Percentiles rank a stretch among this genome's conserved stretches.
Conservation (phyloP, 30 jellyfish, hydroid and myxozoan genomes). For the Aurelia sp. region DNA sequence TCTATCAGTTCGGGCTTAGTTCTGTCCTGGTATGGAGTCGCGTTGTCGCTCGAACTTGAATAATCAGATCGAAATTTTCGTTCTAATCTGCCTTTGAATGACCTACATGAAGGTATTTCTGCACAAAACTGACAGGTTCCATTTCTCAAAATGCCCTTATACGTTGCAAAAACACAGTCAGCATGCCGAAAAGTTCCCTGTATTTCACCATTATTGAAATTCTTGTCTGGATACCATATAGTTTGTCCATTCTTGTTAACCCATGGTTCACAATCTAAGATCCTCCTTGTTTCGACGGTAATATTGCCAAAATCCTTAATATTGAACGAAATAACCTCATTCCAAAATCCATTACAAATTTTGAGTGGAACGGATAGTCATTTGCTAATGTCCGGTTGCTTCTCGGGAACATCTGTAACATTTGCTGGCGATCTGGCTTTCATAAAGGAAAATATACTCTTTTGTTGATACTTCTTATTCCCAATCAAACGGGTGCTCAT, state of each 20-base stretch:
- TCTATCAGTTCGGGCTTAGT: constrained; percentile 7
- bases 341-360: constrained; percentile 14
- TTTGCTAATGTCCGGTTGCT: not conserved
- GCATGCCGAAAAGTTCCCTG: constrained; percentile 17
- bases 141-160: not conserved
- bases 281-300: constrained; percentile 9
- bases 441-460: not conserved
- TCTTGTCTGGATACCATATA: constrained; percentile 32
- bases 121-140: constrained; percentile 30
- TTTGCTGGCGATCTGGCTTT: not conserved
- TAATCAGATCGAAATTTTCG: constrained; percentile 6
- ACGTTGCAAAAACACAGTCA: constrained; percentile 20
- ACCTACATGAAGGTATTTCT: not conserved
- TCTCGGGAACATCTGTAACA: not conserved
- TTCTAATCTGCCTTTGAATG: constrained; percentile 33
- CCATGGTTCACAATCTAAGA: constrained; percentile 6
- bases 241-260: not conserved
- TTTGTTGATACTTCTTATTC: not conserved
- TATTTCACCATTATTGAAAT: constrained; percentile 4
- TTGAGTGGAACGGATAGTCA: constrained; percentile 7
- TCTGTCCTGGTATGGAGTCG: constrained; percentile 16
- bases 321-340: not conserved
- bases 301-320: constrained; percentile 15
- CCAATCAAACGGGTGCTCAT: constrained; percentile 1
- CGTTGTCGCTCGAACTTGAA: not conserved